Percentiles rank a stretch among this genome's conserved stretches.
Conservation (phyloP, 2,113 vertebrate genomes). For the Cathartes aura region DNA sequence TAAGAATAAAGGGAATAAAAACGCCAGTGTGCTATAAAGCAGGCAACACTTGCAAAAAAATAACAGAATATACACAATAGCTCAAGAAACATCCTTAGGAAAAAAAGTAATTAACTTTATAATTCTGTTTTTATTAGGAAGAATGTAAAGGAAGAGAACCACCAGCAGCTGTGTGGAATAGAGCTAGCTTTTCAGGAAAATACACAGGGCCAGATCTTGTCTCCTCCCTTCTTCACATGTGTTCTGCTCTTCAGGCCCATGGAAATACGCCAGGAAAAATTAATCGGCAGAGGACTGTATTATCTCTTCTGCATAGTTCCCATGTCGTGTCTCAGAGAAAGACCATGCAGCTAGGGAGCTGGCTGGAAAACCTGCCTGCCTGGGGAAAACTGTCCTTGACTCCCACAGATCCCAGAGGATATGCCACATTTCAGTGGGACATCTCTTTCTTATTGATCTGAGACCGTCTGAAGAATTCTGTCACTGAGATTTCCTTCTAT, state of each 20-base stretch:
- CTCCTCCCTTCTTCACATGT: background rate
- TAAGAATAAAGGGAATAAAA: slow-evolving; percentile 19
- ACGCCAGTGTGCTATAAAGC: background rate
- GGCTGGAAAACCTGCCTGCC: slow-evolving; percentile 22
- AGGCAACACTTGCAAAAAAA: background rate
- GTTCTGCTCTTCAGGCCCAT: slow-evolving; percentile 33
- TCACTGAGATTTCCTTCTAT: background rate
- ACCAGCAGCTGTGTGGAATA: background rate
- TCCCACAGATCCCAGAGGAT: slow-evolving; percentile 49
- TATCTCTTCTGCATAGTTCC: slow-evolving; percentile 56
- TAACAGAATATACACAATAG: background rate
- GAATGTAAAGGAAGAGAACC: background rate
- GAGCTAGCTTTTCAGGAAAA: slow-evolving; percentile 46
- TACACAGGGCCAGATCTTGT: background rate
- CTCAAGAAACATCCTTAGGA: background rate
- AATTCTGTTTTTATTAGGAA: background rate
- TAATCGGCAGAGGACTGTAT: background rate
- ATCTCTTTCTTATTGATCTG: background rate
- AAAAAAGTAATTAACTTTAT: background rate
- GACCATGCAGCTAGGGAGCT: background rate
- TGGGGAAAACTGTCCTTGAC: slow-evolving; percentile 26
- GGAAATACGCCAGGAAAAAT: slow-evolving; percentile 34
- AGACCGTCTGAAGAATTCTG: background rate
- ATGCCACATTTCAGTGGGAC: background rate
- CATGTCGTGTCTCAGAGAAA: slow-evolving; percentile 38